Base-by-base conservation (phyloP, 2,113 vertebrate species). In the Etheostoma spectabile region DNA sequence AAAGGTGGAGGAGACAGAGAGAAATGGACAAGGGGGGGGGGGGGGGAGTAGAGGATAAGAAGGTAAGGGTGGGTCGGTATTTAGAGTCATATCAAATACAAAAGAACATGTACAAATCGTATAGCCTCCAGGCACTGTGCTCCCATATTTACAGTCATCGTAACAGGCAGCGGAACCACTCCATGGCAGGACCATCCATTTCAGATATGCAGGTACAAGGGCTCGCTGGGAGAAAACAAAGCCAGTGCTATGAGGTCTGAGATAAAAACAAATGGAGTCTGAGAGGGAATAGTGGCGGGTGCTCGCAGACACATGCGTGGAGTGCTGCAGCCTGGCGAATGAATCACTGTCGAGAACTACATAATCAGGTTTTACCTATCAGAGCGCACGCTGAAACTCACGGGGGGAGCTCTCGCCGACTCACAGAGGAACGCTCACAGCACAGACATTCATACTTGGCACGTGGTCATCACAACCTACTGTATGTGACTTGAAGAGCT, bases 81-180 rank as follows among this genome's bases (percentile, higher is more conserved):
- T 88, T 72, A 38, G 77, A 91, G 79, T 89, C 64, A 92, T 91
- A 90, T 83, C 90, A 92, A 90, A 94, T 93, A 93, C 91, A 94
- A 93, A 94, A 93, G 82, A 93, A 93, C 89, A 94, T 90, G 80
- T 93, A 93, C 90, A 94, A 94, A 93, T 90, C 74, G 84, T 88
- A 84, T 87, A 79, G 89, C 90, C 90, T 85, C 89, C 90, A 92
- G 91, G 91, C 92, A 91, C 89, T 89, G 89, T 85, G 87, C 90
- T 89, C 91, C 89, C 84, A 21, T 89, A 88, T 93, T 90, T 93
- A 92, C 88, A 94, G 90, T 89, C 80, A 69, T 86, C 69, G 60
- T 74, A 86, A 89, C 88, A 86, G 84, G 85, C 81, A 81, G 88
- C 69, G 30, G 88, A 77, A 83, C 84, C 81, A 22, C 77, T 76